Evolutionary conservation across 2,888 invertebrate species (phyloP).

Genomic region (Muscina levida): DNA sequence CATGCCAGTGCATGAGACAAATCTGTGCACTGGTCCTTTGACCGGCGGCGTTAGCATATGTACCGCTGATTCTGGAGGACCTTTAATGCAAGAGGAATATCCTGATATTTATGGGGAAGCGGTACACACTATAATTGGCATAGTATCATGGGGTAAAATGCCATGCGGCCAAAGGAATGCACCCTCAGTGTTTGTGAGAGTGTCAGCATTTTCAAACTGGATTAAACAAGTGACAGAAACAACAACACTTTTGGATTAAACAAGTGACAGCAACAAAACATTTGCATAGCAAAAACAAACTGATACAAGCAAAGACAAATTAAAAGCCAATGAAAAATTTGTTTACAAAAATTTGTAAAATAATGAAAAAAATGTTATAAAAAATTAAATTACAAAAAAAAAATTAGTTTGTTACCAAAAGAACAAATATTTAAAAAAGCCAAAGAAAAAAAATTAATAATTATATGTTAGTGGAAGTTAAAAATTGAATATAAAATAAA

Average conservation of each 20-base stretch:
- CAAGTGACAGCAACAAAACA: background rate
- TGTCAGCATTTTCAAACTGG: slow-evolving; percentile 80
- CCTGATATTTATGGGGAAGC: slow-evolving; percentile 67
- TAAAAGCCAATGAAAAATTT: background rate
- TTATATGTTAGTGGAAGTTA: too few relatives aligned
- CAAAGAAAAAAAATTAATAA: too few relatives aligned
- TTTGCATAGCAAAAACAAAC: background rate
- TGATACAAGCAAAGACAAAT: background rate
- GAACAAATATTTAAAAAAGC: too few relatives aligned
- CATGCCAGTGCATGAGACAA: slow-evolving; percentile 76
- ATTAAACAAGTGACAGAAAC: slow-evolving; percentile 72
- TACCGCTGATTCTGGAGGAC: slow-evolving; percentile 78
- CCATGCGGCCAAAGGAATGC: slow-evolving; percentile 80
- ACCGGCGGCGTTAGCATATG: slow-evolving; percentile 77
- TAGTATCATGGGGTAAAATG: slow-evolving; percentile 81
- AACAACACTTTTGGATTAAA: slow-evolving; percentile 71
- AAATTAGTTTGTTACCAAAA: too few relatives aligned
- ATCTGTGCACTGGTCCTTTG: slow-evolving; percentile 78
- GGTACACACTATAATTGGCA: slow-evolving; percentile 77
- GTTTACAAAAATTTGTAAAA: too few relatives aligned
- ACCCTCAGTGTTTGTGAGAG: slow-evolving; percentile 81
- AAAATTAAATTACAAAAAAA: too few relatives aligned
- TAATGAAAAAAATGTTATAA: too few relatives aligned
- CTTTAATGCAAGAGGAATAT: slow-evolving; percentile 73
- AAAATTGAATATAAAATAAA: too few relatives aligned